A percentile compares a stretch with the other conserved stretches of the same genome.
Evolutionary conservation across 2,888 invertebrate species (phyloP).

Genomic region (Drosophila falleni): DNA sequence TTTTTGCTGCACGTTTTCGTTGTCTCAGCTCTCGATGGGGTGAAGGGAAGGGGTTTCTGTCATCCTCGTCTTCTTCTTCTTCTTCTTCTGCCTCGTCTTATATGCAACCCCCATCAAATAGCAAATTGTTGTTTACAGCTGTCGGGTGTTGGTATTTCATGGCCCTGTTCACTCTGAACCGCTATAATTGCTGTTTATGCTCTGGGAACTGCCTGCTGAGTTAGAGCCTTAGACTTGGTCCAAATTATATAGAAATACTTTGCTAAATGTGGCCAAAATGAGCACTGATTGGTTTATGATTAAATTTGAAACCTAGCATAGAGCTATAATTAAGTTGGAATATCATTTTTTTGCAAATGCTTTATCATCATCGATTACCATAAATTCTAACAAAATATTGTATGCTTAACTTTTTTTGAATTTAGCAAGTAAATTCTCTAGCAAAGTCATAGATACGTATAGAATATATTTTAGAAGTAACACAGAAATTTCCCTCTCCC

Average conservation of each 20-base stretch:
- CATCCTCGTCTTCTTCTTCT: not conserved
- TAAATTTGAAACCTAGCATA: constrained; percentile 27
- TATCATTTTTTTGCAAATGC: constrained; percentile 2
- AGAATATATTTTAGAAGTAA: too few relatives aligned
- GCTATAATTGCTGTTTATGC: constrained; percentile 76
- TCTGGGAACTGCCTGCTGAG: constrained; percentile 61
- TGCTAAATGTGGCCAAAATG: constrained; percentile 51
- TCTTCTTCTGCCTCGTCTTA: constrained; percentile 12
- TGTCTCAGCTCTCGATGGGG: constrained; percentile 9
- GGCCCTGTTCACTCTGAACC: constrained; percentile 55
- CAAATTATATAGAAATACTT: constrained; percentile 38
- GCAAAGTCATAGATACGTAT: too few relatives aligned
- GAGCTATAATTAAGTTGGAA: constrained; percentile 24
- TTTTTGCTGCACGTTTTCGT: constrained; percentile 45
- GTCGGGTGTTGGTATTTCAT: constrained; percentile 78
- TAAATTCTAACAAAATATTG: not conserved
- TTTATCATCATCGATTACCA: constrained; percentile 2
- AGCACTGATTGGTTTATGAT: constrained; percentile 48
- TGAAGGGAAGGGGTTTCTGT: constrained; percentile 7
- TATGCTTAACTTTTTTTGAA: not conserved
- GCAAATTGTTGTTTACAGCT: constrained; percentile 79
- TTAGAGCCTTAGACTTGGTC: constrained; percentile 26
- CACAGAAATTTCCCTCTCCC: too few relatives aligned
- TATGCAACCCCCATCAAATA: constrained; percentile 28
- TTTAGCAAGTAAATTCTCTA: too few relatives aligned